Evolutionary conservation across 2,797 vertebrate species (phyloP), one percentile per base, ranked within the genome.

Genomic region (Ciconia nigra): DNA sequence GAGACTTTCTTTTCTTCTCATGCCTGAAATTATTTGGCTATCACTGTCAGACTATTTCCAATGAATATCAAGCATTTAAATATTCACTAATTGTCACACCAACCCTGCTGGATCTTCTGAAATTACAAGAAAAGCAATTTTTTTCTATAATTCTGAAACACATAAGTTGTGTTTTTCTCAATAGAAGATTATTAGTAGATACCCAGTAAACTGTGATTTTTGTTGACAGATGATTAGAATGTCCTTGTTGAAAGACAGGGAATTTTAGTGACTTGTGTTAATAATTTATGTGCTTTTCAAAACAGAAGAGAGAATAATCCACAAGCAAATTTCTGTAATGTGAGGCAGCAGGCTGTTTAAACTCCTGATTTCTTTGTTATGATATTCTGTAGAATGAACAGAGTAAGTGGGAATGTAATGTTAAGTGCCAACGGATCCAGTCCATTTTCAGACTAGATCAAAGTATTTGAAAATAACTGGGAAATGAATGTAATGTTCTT

Each of bases 1-100:
- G 84, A 96, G 88, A 73, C 85, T 96, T 97, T 92, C 74, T 96
- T 96, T 97, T 97, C 89, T 95, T 90, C 78, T 95, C 20, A 37
- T 90, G 95, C 72, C 93, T 95, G 90, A 97, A 97, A 97, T 87
- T 93, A 93, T 91, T 91, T 94, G 86, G 87, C 76, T 13, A 44
- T 84, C 77, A 46, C 71, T 66, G 83, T 92, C 94, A 91, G 93
- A 70, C 70, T 69, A 42, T 93, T 98, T 55, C 47, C 77, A 42
- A 5, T 87, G 71, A 95, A 90, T 96, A 71, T 86, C 26, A 82
- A 90, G 42, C 72, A 81, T 92, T 97, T 95, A 96, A 90, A 80
- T 94, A 90, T 87, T 95, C 93, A 65, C 65, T 83, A 77, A 97
- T 63, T 95, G 91, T 90, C 91, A 81, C 14, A n/a, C 59, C 3